A percentile compares a stretch with the other conserved stretches of the same genome.
These are phyloP conservation scores for Aplochiton taeniatus DNA, from an alignment of 2,797 vertebrate species.

Conservation along the genomic window DNA sequence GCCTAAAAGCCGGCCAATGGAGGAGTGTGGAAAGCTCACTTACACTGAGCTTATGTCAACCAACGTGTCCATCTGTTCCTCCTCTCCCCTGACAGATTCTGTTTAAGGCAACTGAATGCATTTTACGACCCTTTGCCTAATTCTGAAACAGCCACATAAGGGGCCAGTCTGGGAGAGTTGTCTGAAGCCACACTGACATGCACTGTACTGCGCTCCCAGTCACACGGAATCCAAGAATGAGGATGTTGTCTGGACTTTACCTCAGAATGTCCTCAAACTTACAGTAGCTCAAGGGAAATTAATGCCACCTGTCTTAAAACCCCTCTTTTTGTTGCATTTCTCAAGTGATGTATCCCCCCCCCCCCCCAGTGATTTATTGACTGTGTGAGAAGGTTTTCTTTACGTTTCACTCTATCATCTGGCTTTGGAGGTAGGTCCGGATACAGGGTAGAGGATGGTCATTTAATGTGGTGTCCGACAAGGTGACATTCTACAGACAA, in stretches of 20 bases:
- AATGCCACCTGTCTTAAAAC: constrained; percentile 49
- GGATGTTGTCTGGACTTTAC: constrained; percentile 37
- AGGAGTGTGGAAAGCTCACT: constrained; percentile 64
- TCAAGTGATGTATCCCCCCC: constrained; percentile 31
- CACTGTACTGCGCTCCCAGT: constrained; percentile 23
- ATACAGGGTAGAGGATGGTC: constrained; percentile 15
- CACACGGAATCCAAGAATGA: constrained; percentile 20
- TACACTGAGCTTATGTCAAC: constrained; percentile 55
- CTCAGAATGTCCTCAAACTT: constrained; percentile 32
- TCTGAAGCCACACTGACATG: constrained; percentile 15
- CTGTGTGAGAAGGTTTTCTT: constrained; percentile 36
- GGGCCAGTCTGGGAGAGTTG: no score
- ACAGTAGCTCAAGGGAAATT: constrained; percentile 33
- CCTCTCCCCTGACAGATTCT: constrained; percentile 38
- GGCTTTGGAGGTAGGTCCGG: constrained; percentile 28
- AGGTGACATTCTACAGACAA: constrained; percentile 35
- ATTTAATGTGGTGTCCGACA: constrained; percentile 32
- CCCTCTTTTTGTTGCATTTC: constrained; percentile 34
- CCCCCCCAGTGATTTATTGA: constrained; percentile 47
- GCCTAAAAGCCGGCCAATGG: constrained; percentile 61
- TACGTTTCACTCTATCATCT: constrained; percentile 38
- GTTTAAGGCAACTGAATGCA: no score
- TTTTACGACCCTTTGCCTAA: no score
- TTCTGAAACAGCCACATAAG: no score
- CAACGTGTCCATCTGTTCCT: constrained; percentile 60